Conservation (phyloP, 1,140 invertebrate genomes). For the Lucilia cuprina region DNA sequence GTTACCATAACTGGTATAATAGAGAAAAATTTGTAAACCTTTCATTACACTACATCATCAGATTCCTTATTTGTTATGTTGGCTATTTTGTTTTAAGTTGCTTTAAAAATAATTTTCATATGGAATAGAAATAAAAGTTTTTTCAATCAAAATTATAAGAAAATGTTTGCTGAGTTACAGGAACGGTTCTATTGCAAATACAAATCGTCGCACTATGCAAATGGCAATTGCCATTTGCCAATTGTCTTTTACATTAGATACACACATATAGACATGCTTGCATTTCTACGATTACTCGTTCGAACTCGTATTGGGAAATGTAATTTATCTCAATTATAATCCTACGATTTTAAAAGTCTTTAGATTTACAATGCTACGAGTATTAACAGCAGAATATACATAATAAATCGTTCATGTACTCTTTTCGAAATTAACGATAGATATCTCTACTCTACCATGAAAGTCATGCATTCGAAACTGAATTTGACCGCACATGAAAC, state of each 20-base stretch:
- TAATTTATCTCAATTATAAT: constrained; percentile 32
- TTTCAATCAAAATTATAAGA: no score
- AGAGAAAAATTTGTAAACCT: no score
- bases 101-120: no score
- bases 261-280: neutral
- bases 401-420: constrained; percentile 6
- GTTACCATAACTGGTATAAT: no score
- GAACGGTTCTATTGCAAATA: no score
- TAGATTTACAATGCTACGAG: neutral
- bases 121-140: no score
- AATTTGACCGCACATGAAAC: constrained; percentile 10
- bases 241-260: neutral
- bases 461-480: neutral
- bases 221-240: neutral
- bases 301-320: neutral
- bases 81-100: no score
- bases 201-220: neutral
- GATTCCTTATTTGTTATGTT: no score
- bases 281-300: neutral
- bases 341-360: neutral
- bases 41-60: no score
- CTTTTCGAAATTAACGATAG: neutral
- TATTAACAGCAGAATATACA: neutral
- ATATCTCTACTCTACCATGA: neutral
- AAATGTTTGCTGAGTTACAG: no score